phyloP scores from a whole-genome alignment of 2,113 vertebrate genomes.

The Rhinogobius similis region DNA sequence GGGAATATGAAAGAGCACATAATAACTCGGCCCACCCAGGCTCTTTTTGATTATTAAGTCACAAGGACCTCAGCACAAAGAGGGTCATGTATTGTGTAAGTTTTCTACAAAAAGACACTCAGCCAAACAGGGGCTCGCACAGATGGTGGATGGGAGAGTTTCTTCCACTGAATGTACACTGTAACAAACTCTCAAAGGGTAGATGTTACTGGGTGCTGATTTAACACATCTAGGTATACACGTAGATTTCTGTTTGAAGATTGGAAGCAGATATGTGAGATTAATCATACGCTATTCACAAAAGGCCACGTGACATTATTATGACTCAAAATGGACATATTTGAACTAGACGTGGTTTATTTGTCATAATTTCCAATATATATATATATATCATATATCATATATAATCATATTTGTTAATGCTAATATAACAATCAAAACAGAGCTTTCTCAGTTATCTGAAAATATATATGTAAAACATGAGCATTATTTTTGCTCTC shows the following conservation, averaged over 20 bases:
- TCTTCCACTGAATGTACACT: constrained; percentile 22
- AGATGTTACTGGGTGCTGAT: constrained; percentile 10
- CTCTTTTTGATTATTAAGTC: constrained; percentile 48
- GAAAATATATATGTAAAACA: too few species aligned
- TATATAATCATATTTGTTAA: too few species aligned
- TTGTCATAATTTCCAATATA: too few species aligned
- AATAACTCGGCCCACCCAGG: constrained; percentile 47
- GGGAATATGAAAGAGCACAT: constrained; percentile 65
- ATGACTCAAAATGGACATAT: not conserved
- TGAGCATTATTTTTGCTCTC: too few species aligned
- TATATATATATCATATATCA: too few species aligned
- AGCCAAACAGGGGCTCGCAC: constrained; percentile 26
- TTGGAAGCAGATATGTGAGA: not conserved
- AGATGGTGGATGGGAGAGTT: constrained; percentile 19
- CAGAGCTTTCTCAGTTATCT: not conserved
- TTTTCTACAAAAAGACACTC: constrained; percentile 37
- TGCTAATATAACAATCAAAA: too few species aligned
- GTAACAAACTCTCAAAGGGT: constrained; percentile 17
- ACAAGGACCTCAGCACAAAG: constrained; percentile 25
- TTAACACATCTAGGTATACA: not conserved
- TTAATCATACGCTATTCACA: not conserved
- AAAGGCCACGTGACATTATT: not conserved
- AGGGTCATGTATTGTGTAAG: constrained; percentile 28
- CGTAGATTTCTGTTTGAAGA: not conserved
- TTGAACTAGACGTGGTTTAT: not conserved